Conservation (phyloP, 2,113 vertebrate species). For the Pluvialis apricaria region DNA sequence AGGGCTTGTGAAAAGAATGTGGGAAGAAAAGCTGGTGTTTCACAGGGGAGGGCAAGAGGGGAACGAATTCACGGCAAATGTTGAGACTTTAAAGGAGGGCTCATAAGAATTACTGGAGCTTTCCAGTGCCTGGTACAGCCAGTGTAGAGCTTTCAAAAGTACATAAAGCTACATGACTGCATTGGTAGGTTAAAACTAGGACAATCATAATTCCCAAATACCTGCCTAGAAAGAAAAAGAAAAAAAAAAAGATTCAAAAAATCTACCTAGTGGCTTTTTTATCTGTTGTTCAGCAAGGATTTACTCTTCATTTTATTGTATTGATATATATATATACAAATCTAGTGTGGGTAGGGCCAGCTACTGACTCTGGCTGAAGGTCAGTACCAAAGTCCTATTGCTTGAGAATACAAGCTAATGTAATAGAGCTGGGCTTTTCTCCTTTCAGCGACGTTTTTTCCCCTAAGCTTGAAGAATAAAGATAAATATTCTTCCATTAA, state of each 20-base stretch:
- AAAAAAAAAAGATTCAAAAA: not conserved
- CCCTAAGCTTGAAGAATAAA: not conserved
- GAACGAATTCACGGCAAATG: not conserved
- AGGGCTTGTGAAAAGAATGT: not conserved
- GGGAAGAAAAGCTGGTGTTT: not conserved
- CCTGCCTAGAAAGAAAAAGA: not conserved
- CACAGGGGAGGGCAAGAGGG: not conserved
- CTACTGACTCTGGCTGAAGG: not conserved
- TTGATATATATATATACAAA: not conserved
- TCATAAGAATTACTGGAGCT: accelerated
- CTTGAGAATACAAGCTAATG: not conserved
- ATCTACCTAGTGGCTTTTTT: not conserved
- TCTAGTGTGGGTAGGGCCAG: accelerated
- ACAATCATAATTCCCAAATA: not conserved
- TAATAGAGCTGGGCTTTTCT: not conserved
- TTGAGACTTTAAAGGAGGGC: not conserved
- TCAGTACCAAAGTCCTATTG: not conserved
- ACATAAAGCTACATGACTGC: not conserved
- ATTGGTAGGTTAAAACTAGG: not conserved
- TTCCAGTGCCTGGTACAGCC: not conserved
- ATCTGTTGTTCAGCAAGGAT: not conserved
- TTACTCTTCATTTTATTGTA: not conserved
- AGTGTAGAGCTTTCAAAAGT: not conserved
- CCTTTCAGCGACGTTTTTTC: accelerated
- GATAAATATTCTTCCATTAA: not conserved